Base-by-base conservation (phyloP, 2,113 vertebrate species). In the Pelvicachromis taeniatus region DNA sequence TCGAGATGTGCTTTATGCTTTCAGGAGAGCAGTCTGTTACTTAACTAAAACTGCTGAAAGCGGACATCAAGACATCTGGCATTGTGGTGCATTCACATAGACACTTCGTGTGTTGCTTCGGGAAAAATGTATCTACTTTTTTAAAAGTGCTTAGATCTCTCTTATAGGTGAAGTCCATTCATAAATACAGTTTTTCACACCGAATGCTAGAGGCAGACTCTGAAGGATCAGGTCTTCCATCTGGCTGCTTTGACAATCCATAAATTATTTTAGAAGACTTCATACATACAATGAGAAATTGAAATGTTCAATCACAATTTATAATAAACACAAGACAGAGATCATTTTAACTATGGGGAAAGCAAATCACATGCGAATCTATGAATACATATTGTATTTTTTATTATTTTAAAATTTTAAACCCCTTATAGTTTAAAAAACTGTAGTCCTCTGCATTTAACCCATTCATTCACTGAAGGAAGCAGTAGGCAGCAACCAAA, bases 151-250 rank as follows among this genome's bases (percentile, higher is more conserved):
- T 23, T 10, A 54, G 21, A 29, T 58, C 16, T 61, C n/a, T 85
- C 33, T 45, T 58, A 10, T 48, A 50, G n/a, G 63, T 77, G 11
- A n/a, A 40, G 9, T 55, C 80, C 65, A 83, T 89, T 89, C 81
- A 86, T 81, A 81, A 83, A 88, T 83, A 83, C 29, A 33, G 56
- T 53, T 85, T 53, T 38, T 58, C 38, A 81, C n/a, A 77, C 12
- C 4, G 8, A 16, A 35, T 1, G 5, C 83, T 48, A 12, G 11
- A 38, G 40, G 19, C n/a, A 7, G 4, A 52, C 68, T 48, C 68
- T 48, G 19, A 73, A 29, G 19, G 26, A 13, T n/a, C 3, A 9
- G 38, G 13, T 11, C 58, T 17, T 33, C 81, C 19, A 75, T 40
- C 21, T 54, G 45, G 13, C 17, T 42, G 70, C 26, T 53, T 70